Evolutionary conservation across 2,113 vertebrate genomes (phyloP).

Genomic region (Labeo rohita): DNA sequence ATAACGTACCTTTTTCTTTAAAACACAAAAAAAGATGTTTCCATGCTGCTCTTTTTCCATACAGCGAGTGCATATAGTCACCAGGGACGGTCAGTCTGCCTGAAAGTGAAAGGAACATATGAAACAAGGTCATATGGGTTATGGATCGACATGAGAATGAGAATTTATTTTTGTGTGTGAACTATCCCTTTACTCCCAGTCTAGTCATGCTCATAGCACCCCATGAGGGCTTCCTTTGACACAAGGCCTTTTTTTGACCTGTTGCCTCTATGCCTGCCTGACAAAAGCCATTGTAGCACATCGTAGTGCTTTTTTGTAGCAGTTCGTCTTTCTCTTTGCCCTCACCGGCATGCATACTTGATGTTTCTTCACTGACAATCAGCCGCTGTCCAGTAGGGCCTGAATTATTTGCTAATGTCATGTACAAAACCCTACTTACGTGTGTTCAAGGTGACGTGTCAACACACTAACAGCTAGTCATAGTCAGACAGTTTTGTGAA

Average conservation of each 20-base stretch:
- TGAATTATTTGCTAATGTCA: slow-evolving; percentile 22
- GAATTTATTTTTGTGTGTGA: not conserved
- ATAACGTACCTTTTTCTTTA: not conserved
- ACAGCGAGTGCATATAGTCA: not conserved
- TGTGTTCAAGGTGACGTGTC: not conserved
- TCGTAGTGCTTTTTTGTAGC: slow-evolving; percentile 3
- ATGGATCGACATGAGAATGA: not conserved
- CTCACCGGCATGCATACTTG: slow-evolving; percentile 39
- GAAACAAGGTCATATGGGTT: not conserved
- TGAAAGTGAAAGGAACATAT: not conserved
- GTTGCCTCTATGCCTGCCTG: slow-evolving; percentile 35
- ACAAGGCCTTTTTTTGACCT: slow-evolving; percentile 6
- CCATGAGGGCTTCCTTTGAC: not conserved
- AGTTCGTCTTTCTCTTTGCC: slow-evolving; percentile 28
- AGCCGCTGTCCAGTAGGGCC: slow-evolving; percentile 50
- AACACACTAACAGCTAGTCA: not conserved
- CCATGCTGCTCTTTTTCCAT: not conserved
- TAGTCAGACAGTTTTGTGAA: not conserved
- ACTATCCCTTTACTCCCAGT: not conserved
- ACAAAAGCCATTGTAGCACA: slow-evolving; percentile 48
- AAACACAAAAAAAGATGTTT: not conserved
- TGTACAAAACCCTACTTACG: not conserved
- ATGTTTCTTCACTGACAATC: slow-evolving; percentile 52
- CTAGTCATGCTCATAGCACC: not conserved
- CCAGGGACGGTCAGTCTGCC: not conserved